Percentiles rank a stretch among this genome's conserved stretches.
Conservation (phyloP, 2,113 vertebrate species). For the Poecile atricapillus region DNA sequence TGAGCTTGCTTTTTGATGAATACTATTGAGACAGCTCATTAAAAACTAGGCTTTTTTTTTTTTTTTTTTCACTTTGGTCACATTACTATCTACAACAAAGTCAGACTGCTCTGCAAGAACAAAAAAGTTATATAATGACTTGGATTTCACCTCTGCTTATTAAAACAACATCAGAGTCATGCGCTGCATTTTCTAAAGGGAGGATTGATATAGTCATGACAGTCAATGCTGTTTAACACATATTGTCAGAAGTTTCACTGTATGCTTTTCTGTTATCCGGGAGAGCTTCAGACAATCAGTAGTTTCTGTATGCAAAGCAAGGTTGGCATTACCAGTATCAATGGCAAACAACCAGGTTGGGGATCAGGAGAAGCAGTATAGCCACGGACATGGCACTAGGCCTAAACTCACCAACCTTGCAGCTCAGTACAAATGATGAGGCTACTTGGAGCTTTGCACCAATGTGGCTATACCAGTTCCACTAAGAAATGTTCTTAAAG, state of each 20-base stretch:
- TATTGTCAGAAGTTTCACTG: not conserved
- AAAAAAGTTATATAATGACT: constrained; percentile 21
- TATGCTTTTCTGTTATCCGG: not conserved
- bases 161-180: constrained; percentile 17
- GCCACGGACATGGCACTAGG: not conserved
- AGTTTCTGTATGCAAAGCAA: not conserved
- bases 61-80: constrained; percentile 17
- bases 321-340: not conserved
- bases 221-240: not conserved
- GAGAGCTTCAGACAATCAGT: not conserved
- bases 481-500: not conserved
- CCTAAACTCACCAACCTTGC: not conserved
- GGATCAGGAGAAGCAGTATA: not conserved
- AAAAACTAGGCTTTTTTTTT: not conserved
- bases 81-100: constrained; percentile 52
- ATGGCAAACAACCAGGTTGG: not conserved
- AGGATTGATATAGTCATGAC: not conserved
- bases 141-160: constrained; percentile 29
- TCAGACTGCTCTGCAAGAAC: not conserved
- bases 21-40: constrained; percentile 57
- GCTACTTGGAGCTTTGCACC: not conserved
- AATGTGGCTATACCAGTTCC: rapidly evolving
- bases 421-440: not conserved
- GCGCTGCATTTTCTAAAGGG: not conserved
- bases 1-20: constrained; percentile 44